Percentiles rank a stretch among this genome's conserved stretches.
Conservation (phyloP, 2,888 invertebrate species). For the Deilephila porcellus region DNA sequence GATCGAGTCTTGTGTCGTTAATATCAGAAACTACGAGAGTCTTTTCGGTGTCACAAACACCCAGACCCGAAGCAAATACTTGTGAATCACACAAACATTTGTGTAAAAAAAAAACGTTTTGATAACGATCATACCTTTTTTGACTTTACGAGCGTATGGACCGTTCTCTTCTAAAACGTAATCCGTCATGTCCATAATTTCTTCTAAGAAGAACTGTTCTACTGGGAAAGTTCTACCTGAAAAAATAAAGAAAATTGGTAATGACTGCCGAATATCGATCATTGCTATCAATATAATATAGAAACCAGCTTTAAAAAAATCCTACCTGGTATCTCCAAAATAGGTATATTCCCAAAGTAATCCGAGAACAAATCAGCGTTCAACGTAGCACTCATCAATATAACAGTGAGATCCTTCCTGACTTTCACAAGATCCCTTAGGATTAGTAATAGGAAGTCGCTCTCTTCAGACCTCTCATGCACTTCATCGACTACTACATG, state of each 20-base stretch:
- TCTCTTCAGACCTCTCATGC: slow-evolving; percentile 95
- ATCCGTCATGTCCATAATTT: slow-evolving; percentile 87
- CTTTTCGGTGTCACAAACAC: no score
- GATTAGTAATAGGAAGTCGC: slow-evolving; percentile 94
- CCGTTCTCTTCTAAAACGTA: slow-evolving; percentile 81
- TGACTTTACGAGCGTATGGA: slow-evolving; percentile 86
- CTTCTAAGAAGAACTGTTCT: slow-evolving; percentile 91
- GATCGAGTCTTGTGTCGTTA: no score
- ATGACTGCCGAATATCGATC: not conserved
- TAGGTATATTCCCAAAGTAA: slow-evolving; percentile 92
- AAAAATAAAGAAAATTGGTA: slow-evolving; percentile 39
- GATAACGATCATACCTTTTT: slow-evolving; percentile 72
- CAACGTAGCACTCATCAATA: slow-evolving; percentile 97
- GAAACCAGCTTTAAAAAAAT: slow-evolving; percentile 21
- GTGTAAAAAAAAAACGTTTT: not conserved
- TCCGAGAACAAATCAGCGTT: slow-evolving; percentile 93
- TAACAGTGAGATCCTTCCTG: slow-evolving; percentile 90
- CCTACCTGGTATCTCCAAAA: slow-evolving; percentile 91
- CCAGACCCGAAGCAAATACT: no score
- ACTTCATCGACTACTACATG: slow-evolving; percentile 96
- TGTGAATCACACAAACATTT: no score
- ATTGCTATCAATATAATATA: not conserved
- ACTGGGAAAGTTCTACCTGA: slow-evolving; percentile 92
- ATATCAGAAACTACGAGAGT: no score
- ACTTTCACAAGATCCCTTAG: slow-evolving; percentile 90